Base-by-base conservation (phyloP, 2,888 invertebrate genomes). In the Chymomyza amoena region DNA sequence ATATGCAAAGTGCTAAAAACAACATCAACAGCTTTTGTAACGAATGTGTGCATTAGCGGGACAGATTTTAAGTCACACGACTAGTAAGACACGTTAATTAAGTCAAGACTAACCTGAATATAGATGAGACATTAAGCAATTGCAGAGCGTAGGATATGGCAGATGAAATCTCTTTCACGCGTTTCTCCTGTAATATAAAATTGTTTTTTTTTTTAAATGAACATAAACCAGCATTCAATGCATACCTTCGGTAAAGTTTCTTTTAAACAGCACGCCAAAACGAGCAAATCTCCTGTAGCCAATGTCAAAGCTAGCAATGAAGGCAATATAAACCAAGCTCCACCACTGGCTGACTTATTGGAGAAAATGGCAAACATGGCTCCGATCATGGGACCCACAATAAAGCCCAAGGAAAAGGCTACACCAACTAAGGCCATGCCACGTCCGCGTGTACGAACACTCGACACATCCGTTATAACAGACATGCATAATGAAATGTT, bases 351-450 rank as follows among this genome's bases (percentile, higher is more conserved):
- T 75, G 93, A 93, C 84, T 93, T 93, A 87, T 94, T 94, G 4
- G 94, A 94, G 91, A 93, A 94, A 81, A 93, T 93, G 1, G 97
- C 95, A 91, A 98, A 97, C 90, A 95, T 93, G 5, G 98, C 99
- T 28, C 99, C 99, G 76, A 99, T 97, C 91, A 98, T 93, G 3
- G 99, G 99, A 0, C 99, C 99, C 73, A 98, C 93, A 83, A 99
- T 96, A 92, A 99, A 99, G n/a, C 98, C 99, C 72, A 99, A 92
- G 1, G 99, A 99, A 92, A 99, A 99, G 7, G 99, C 98, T 82
- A 98, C 95, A 13, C 99, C 99, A 74, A 99, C 96, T 65, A 98
- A 92, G n/a, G 99, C 99, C 99, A 99, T 99, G 90, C 98, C 98
- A 91, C 94, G 95, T 51, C 97, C 97, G 86, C 99, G 94, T n/a